Percentiles rank a stretch among this genome's conserved stretches.
phyloP scores from a whole-genome alignment of 2,888 invertebrate genomes.

The Synergus gifuensis region DNA sequence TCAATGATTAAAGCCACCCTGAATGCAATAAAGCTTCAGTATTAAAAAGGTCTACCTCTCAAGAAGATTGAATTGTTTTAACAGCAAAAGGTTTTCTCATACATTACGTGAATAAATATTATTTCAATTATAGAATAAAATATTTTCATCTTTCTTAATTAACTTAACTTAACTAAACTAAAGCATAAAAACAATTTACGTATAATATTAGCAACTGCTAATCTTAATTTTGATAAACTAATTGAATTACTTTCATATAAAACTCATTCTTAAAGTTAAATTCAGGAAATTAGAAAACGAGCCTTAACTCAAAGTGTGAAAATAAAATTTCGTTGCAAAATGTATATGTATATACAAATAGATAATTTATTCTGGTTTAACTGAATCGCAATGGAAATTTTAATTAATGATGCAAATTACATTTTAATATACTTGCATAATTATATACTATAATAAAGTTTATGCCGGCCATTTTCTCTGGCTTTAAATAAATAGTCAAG shows the following conservation, averaged over 20 bases:
- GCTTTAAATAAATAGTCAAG: constrained; percentile 30
- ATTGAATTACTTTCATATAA: constrained; percentile 9
- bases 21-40: not conserved
- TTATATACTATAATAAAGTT: constrained; percentile 29
- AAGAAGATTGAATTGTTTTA: not conserved
- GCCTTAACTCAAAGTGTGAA: constrained; percentile 8
- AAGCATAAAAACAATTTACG: not conserved
- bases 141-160: not conserved
- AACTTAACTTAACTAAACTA: not conserved
- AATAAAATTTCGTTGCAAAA: constrained; percentile 8
- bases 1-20: constrained; percentile 9
- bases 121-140: not conserved
- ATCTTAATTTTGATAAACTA: constrained; percentile 5
- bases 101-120: not conserved
- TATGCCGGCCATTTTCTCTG: constrained; percentile 5
- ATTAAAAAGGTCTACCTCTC: not conserved
- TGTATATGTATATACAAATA: not conserved
- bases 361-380: constrained; percentile 15
- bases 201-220: not conserved
- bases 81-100: not conserved
- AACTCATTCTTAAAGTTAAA: not conserved
- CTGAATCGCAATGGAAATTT: constrained; percentile 4
- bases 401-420: constrained; percentile 29
- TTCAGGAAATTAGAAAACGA: constrained; percentile 9
- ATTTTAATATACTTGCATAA: constrained; percentile 33